Evolutionary conservation across 1,140 invertebrate species (phyloP), one percentile per base, ranked within the genome.

Genomic region (Anastrepha ludens): DNA sequence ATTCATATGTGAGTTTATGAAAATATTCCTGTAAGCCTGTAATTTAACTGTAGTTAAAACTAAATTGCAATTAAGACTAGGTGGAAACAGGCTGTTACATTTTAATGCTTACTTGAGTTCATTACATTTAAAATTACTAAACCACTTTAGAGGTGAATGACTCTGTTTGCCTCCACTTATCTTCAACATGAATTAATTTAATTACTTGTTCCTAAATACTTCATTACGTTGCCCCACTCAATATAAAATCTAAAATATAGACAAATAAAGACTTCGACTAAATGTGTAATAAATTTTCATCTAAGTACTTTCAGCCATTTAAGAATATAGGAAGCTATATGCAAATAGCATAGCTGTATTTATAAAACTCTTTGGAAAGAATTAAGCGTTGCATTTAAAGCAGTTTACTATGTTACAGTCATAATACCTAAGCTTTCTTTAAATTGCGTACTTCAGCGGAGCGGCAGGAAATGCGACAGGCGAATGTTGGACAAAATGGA

Each of bases 401-500:
- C 39, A 44, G 29, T 74, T 74, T 74, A 44, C 47, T 15, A 47
- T n/a, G 39, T 44, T 47, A 41, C 39, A 74, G 39, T 7, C 67
- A 44, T n/a, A 74, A 74, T 41, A 74, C 2, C 41, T 74, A 81
- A 81, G 41, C 47, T 81, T 81, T 81, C 74, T 81, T 55, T 55
- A 81, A 81, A 81, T 55, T 50, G 74, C 44, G 55, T 55, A 17
- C 47, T 55, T 50, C n/a, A n/a, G 17, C 44, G n/a, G 2, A n/a
- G 47, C n/a, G 74, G 41, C 47, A 81, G 74, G 74, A 55, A 81
- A 81, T 81, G 74, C 41, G 74, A 1, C 74, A 81, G 74, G n/a
- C 17, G 55, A 81, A 81, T 44, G 70, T 74, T 47, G 70, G 15
- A 17, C 15, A 17, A 74, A 50, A 55, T 55, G 41, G 11, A 74